Conservation (phyloP, 2,888 invertebrate genomes). For the Acheta domesticus region DNA sequence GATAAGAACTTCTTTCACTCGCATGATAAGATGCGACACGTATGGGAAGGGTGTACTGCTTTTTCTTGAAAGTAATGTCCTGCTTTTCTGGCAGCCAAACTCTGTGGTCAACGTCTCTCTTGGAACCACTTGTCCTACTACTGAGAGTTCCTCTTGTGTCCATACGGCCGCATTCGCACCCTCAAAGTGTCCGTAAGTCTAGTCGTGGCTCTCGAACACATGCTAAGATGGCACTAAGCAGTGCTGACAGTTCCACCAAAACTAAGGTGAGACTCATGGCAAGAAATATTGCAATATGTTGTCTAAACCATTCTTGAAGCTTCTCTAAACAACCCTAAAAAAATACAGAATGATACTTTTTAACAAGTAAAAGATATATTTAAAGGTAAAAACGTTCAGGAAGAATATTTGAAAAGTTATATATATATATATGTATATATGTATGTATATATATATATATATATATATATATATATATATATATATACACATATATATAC, state of each 20-base stretch:
- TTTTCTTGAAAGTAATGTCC: constrained; percentile 2
- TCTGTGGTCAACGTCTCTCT: not conserved
- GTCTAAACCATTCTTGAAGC: constrained; percentile 34
- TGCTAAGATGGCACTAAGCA: constrained; percentile 34
- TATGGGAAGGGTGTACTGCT: not conserved
- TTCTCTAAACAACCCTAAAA: constrained; percentile 34
- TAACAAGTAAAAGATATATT: no score
- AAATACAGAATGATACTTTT: not conserved
- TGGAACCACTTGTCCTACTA: not conserved
- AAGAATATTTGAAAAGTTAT: no score
- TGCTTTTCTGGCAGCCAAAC: not conserved
- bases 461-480: no score
- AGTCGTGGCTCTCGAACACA: constrained; percentile 27
- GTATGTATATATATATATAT: no score
- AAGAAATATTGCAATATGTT: constrained; percentile 33
- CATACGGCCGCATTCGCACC: constrained; percentile 20
- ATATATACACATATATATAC: no score
- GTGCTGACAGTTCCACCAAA: constrained; percentile 34
- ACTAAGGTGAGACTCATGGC: constrained; percentile 34
- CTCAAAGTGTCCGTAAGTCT: constrained; percentile 23
- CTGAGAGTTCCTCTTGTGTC: not conserved
- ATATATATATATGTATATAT: no score
- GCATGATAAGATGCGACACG: not conserved
- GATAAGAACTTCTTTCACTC: constrained; percentile 19
- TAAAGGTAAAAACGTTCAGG: no score